Evolutionary conservation across 2,797 vertebrate genomes (phyloP).

Genomic region (Masticophis lateralis): DNA sequence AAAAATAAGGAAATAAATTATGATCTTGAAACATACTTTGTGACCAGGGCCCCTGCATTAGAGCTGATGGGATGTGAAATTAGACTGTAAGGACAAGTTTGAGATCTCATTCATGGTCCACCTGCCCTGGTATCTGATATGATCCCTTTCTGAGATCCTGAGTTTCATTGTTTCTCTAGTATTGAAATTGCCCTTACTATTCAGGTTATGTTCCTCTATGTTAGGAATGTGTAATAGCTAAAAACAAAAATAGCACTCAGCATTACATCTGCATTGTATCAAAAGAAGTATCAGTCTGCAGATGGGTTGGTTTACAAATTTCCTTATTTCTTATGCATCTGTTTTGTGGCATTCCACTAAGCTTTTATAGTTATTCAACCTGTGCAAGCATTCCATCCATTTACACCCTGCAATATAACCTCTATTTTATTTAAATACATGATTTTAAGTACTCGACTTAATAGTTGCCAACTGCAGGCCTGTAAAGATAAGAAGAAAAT

Average conservation of each 20-base stretch:
- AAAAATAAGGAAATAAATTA: not conserved
- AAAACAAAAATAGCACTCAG: not conserved
- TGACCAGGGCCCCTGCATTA: not conserved
- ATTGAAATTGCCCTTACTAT: not conserved
- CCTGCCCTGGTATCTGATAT: not conserved
- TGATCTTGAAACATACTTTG: not conserved
- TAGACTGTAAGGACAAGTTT: not conserved
- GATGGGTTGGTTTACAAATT: not conserved
- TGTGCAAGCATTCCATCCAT: accelerated
- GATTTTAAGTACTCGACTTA: not conserved
- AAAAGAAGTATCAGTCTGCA: not conserved
- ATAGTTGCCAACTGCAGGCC: conserved; percentile 35
- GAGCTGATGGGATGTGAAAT: not conserved
- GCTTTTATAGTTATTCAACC: not conserved
- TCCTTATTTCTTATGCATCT: not conserved
- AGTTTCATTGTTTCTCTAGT: not conserved
- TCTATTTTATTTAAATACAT: conserved; percentile 3
- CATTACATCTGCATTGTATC: not conserved
- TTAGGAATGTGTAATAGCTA: not conserved
- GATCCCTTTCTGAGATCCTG: not conserved
- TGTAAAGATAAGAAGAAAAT: conserved; percentile 39
- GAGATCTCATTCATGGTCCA: not conserved
- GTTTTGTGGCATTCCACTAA: not conserved
- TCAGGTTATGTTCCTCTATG: not conserved
- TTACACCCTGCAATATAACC: not conserved